Base-by-base conservation (phyloP, 1,140 invertebrate genomes). In the Dysdera silvatica region DNA sequence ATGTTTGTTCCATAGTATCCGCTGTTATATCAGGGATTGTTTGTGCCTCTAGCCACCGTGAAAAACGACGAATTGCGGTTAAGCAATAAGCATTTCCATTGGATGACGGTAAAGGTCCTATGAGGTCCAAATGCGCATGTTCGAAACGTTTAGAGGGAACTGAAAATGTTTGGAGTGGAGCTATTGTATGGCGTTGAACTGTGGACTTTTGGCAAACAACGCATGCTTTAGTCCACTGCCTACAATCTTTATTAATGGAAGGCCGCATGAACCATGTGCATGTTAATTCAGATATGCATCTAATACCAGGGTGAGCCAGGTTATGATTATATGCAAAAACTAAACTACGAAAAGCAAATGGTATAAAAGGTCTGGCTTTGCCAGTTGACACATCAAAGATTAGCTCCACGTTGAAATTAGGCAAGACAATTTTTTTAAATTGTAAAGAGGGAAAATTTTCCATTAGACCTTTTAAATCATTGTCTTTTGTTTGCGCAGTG, bases 1-100 rank as follows among this genome's bases (percentile, higher is more conserved):
- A 68, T 5, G 69, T 66, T 43, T 54, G 40, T 10, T 73, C 72
- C 14, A 74, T 70, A 3, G 74, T 72, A 37, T 74, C 71, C n/a
- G 77, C 73, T 14, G 71, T 41, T 61, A 72, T 74, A 37, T 79
- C 71, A 6, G 35, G 3, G 0, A 78, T 53, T 8, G 78, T 73
- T 24, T 75, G 61, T 4, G 12, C 40, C n/a, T n/a, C n/a, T n/a
- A n/a, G n/a, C n/a, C n/a, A n/a, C n/a, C n/a, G n/a, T n/a, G n/a
- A n/a, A n/a, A n/a, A n/a, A n/a, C n/a, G n/a, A n/a, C n/a, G n/a
- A n/a, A n/a, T n/a, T n/a, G n/a, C n/a, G n/a, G n/a, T n/a, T n/a
- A n/a, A n/a, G n/a, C n/a, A n/a, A n/a, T n/a, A n/a, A n/a, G n/a
- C n/a, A n/a, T n/a, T n/a, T n/a, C n/a, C n/a, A n/a, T n/a, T n/a